These are phyloP conservation scores for Aphrophora alni DNA, from an alignment of 2,888 invertebrate species.

Conservation along the genomic window DNA sequence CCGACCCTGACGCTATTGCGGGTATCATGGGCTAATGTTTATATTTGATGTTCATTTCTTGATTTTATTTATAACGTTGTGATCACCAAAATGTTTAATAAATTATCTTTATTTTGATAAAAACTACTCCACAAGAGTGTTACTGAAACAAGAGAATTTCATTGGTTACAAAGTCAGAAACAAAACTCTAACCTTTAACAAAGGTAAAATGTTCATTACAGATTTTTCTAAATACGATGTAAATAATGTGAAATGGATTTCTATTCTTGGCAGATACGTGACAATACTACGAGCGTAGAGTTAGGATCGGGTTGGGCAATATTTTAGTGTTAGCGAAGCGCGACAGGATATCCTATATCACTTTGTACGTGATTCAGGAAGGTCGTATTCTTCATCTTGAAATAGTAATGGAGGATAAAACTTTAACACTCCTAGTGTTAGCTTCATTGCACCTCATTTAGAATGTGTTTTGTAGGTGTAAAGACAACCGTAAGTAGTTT, in stretches of 20 bases:
- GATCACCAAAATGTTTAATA: too few species aligned
- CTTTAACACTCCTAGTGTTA: background rate
- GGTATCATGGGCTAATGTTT: too few species aligned
- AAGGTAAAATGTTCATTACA: too few species aligned
- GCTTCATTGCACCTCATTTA: background rate
- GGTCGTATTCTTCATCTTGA: background rate
- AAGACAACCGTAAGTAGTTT: too few species aligned
- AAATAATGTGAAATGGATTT: background rate
- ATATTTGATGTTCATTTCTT: too few species aligned
- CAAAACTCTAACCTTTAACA: too few species aligned
- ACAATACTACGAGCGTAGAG: background rate
- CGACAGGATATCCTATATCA: constrained; percentile 5
- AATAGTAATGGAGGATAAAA: background rate
- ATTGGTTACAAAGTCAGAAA: too few species aligned
- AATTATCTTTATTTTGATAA: too few species aligned
- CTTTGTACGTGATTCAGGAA: background rate
- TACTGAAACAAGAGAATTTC: too few species aligned
- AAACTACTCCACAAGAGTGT: too few species aligned
- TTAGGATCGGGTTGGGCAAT: background rate
- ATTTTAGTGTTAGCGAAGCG: background rate
- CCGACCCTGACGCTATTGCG: too few species aligned
- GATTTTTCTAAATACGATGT: background rate
- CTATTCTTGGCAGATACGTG: background rate
- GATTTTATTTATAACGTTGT: too few species aligned
- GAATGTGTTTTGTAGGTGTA: background rate